Conservation (phyloP, 2,113 vertebrate species). For the Takifugu flavidus region DNA sequence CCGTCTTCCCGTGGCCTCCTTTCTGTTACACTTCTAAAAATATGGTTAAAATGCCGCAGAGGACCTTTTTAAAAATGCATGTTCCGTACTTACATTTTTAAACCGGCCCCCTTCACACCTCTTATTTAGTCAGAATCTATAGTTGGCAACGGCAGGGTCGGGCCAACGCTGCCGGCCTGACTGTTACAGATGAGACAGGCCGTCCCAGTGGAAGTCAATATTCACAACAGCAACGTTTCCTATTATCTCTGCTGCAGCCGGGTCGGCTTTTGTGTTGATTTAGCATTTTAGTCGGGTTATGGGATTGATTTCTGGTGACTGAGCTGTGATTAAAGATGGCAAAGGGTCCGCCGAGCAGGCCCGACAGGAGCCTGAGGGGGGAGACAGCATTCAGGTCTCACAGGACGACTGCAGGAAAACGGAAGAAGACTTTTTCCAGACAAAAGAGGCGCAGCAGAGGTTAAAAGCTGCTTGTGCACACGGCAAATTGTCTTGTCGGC, state of each 20-base stretch:
- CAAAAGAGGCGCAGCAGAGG: no score
- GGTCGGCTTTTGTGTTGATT: constrained; percentile 45
- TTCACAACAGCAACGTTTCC: constrained; percentile 2
- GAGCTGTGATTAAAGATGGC: constrained; percentile 49
- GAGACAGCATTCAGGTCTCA: constrained; percentile 44
- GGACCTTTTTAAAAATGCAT: constrained; percentile 55
- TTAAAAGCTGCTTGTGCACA: no score
- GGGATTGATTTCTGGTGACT: constrained; percentile 52
- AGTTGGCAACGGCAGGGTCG: not conserved
- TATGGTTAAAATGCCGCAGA: constrained; percentile 34
- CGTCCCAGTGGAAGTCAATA: constrained; percentile 34
- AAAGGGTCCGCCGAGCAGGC: constrained; percentile 48
- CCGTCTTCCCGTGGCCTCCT: constrained; percentile 19
- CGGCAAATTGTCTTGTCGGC: no score
- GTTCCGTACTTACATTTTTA: constrained; percentile 31
- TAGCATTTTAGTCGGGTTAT: constrained; percentile 41
- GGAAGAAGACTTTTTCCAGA: no score
- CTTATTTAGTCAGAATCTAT: constrained; percentile 43
- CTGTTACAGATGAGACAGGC: not conserved
- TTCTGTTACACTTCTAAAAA: constrained; percentile 30
- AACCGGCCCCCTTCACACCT: constrained; percentile 15
- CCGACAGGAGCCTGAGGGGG: constrained; percentile 18
- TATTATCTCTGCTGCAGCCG: not conserved
- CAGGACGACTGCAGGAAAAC: constrained; percentile 10
- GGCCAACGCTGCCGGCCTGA: not conserved